Evolutionary conservation across 2,797 vertebrate species (phyloP).

Genomic region (Pelobates cultripes): DNA sequence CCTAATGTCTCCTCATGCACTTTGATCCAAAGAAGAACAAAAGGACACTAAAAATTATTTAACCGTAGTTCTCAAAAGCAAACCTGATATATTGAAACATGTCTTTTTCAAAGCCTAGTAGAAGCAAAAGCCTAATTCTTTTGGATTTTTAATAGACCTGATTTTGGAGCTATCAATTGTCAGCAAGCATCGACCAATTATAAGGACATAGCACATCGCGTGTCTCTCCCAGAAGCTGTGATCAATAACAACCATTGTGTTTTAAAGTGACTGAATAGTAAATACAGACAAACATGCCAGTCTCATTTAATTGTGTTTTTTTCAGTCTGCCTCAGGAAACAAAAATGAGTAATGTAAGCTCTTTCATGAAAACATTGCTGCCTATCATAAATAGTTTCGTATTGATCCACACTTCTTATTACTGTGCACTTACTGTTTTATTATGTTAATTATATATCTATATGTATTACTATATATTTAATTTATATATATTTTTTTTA

Average conservation of each 20-base stretch:
- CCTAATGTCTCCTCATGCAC: not conserved
- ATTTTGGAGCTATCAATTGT: not conserved
- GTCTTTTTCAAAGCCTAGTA: too few relatives aligned
- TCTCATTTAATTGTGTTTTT: not conserved
- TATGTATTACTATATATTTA: not conserved
- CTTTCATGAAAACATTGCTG: constrained; percentile 1
- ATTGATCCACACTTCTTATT: not conserved
- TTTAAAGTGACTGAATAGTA: not conserved
- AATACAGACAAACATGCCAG: not conserved
- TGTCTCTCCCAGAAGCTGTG: not conserved
- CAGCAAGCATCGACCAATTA: not conserved
- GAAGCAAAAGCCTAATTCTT: not conserved
- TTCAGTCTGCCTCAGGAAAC: not conserved
- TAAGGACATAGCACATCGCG: too few relatives aligned
- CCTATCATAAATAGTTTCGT: not conserved
- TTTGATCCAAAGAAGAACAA: constrained; percentile 28
- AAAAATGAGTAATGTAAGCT: not conserved
- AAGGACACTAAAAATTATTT: not conserved
- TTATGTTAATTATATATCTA: not conserved
- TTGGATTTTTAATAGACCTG: not conserved
- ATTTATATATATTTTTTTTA: constrained; percentile 22
- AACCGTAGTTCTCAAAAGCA: too few relatives aligned
- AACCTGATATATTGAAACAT: too few relatives aligned
- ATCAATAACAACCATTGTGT: not conserved
- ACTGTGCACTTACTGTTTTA: not conserved